These are phyloP conservation scores for Pinna nobilis DNA, from an alignment of 1,140 invertebrate species.

Conservation along the genomic window DNA sequence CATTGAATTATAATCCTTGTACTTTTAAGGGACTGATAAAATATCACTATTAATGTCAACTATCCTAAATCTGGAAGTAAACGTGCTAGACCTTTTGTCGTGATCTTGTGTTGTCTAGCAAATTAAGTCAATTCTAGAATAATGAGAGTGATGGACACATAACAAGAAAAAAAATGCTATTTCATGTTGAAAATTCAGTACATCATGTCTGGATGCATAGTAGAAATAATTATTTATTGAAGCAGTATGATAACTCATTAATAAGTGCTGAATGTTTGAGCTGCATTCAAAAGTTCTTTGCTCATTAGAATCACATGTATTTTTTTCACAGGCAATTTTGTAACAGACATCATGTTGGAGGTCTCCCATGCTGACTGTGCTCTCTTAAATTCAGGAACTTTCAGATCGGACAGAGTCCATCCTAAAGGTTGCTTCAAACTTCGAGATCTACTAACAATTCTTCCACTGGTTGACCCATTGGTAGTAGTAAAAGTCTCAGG, in stretches of 20 bases:
- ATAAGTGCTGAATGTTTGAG: too few relatives aligned
- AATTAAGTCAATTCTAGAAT: too few relatives aligned
- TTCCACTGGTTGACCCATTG: constrained; percentile 89
- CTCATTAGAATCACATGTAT: background rate
- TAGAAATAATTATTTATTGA: too few relatives aligned
- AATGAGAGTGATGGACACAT: too few relatives aligned
- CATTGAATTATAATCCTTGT: too few relatives aligned
- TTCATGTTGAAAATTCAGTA: too few relatives aligned
- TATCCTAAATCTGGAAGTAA: background rate
- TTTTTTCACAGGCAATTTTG: constrained; percentile 84
- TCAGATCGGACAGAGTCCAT: constrained; percentile 85
- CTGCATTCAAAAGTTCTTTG: background rate
- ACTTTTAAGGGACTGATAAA: background rate
- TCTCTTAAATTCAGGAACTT: constrained; percentile 90
- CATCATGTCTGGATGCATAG: too few relatives aligned
- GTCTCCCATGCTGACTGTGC: constrained; percentile 89
- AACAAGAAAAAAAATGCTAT: too few relatives aligned
- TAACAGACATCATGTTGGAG: constrained; percentile 89
- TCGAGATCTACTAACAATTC: constrained; percentile 86
- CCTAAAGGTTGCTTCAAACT: constrained; percentile 87
- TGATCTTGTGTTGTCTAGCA: too few relatives aligned
- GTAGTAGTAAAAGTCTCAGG: constrained; percentile 80
- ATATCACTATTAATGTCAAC: background rate
- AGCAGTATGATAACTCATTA: too few relatives aligned
- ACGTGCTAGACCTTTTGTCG: too few relatives aligned